Conservation (phyloP, 1,140 invertebrate genomes). For the Zaprionus ornatus region DNA sequence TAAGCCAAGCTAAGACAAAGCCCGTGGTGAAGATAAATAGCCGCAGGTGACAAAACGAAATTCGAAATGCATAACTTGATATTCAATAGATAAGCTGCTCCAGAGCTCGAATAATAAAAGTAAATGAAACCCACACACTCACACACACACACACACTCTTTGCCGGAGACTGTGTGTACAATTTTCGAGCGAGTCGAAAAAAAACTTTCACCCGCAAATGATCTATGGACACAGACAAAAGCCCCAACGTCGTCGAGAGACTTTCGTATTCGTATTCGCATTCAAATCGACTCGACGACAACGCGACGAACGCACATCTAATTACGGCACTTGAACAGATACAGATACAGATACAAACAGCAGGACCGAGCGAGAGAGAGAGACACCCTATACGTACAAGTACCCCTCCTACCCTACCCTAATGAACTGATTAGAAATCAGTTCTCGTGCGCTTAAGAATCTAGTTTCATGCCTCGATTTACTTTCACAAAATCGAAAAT, state of each 20-base stretch:
- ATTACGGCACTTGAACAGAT: slow-evolving; percentile 63
- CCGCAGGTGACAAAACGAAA: slow-evolving; percentile 75
- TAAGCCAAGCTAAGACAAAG: slow-evolving; percentile 22
- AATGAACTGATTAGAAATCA: slow-evolving; percentile 69
- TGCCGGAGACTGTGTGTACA: slow-evolving; percentile 22
- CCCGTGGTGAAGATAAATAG: slow-evolving; percentile 54
- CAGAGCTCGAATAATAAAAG: slow-evolving; percentile 64
- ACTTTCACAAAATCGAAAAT: slow-evolving; percentile 64
- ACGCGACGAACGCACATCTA: slow-evolving; percentile 63
- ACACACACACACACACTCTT: slow-evolving; percentile 20
- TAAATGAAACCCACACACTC: slow-evolving; percentile 63
- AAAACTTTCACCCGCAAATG: slow-evolving; percentile 76
- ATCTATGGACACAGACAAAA: slow-evolving; percentile 59
- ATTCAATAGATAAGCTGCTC: slow-evolving; percentile 76
- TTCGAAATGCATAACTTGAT: slow-evolving; percentile 75
- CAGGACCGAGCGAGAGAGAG: background rate
- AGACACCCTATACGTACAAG: background rate
- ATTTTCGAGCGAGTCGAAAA: slow-evolving; percentile 44
- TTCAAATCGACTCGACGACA: slow-evolving; percentile 43
- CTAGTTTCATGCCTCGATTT: slow-evolving; percentile 30
- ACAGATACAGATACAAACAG: background rate
- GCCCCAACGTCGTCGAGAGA: slow-evolving; percentile 23
- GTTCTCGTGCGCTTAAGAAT: slow-evolving; percentile 51
- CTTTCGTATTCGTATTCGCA: slow-evolving; percentile 71
- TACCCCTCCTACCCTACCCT: background rate